Base-by-base conservation (phyloP, 2,888 invertebrate genomes). In the Cordilura impudica region DNA sequence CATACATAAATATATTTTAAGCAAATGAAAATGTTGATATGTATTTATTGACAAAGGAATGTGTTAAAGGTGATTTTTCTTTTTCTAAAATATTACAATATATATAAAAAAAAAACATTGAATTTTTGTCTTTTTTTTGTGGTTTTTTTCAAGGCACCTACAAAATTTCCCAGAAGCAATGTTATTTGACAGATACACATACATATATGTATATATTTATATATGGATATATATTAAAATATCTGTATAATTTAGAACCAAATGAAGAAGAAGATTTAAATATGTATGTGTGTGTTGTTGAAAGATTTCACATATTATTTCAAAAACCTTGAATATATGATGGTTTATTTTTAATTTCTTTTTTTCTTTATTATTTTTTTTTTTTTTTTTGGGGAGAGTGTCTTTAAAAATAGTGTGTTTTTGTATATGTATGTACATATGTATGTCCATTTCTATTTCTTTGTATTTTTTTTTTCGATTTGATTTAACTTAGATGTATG, bases 301-400 rank as follows among this genome's bases (percentile, higher is more conserved):
- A 73, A 78, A 70, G 63, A 78, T 72, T 77, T 72, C 47, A 47
- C 47, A 61, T 45, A 61, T 61, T 61, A 39, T 60, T 43, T 45
- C 31, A 35, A 53, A 70, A 78, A 78, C 78, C 78, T 78, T 78
- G 78, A 78, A 69, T 73, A 67, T 60, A 70, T 73, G 63, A 78
- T 74, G 74, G 74, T 74, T 73, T 71, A 78, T 78, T 78, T 78
- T 78, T 78, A 78, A 74, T 74, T 65, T 47, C 54, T 67, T 21
- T 56, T 47, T 47, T 56, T 35, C 10, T 31, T 26, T 51, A 12
- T 26, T 29, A 61, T 71, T 67, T 72, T 67, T 71, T n/a, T 54
- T 14, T 21, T 67, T 49, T 43, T 6, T 51, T 61, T 63, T 56
- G 53, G 56, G 53, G 71, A 65, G 71, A 58, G 56, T 53, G 67